A percentile compares a stretch with the other conserved stretches of the same genome.
phyloP scores from a whole-genome alignment of 2,797 vertebrate genomes.

The Sebastes diploproa region DNA sequence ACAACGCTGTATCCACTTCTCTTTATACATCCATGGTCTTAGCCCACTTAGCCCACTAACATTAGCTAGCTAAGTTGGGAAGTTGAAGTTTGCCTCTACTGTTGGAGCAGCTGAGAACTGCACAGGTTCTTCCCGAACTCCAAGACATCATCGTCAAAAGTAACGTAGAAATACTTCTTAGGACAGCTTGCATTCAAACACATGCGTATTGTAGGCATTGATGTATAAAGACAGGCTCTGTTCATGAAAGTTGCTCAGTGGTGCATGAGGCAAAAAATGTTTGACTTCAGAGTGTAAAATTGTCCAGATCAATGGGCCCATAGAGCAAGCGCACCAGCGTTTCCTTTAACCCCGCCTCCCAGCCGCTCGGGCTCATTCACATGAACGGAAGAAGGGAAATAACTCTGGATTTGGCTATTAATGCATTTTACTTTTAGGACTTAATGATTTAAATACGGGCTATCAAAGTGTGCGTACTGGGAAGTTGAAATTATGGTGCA shows the following conservation, averaged over 20 bases:
- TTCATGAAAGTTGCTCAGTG: not conserved
- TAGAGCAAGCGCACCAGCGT: not conserved
- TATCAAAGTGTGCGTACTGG: too few relatives aligned
- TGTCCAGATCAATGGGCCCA: not conserved
- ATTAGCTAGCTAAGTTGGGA: not conserved
- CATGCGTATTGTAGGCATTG: not conserved
- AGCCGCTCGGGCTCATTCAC: not conserved
- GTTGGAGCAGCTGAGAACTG: not conserved
- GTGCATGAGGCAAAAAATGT: not conserved
- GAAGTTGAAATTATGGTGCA: not conserved
- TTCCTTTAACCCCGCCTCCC: not conserved
- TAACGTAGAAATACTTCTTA: not conserved
- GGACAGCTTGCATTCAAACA: not conserved
- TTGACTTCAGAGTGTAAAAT: not conserved
- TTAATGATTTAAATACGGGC: not conserved
- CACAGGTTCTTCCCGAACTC: not conserved
- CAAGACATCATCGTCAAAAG: not conserved
- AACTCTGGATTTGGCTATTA: not conserved
- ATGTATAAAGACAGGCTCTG: not conserved
- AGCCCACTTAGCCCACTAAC: too few relatives aligned
- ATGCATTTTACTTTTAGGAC: not conserved
- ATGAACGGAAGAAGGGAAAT: not conserved
- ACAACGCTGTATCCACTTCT: too few relatives aligned
- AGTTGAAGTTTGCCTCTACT: not conserved
- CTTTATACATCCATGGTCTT: too few relatives aligned